phyloP scores from a whole-genome alignment of 2,888 invertebrate genomes.

The Dascillus cervinus region DNA sequence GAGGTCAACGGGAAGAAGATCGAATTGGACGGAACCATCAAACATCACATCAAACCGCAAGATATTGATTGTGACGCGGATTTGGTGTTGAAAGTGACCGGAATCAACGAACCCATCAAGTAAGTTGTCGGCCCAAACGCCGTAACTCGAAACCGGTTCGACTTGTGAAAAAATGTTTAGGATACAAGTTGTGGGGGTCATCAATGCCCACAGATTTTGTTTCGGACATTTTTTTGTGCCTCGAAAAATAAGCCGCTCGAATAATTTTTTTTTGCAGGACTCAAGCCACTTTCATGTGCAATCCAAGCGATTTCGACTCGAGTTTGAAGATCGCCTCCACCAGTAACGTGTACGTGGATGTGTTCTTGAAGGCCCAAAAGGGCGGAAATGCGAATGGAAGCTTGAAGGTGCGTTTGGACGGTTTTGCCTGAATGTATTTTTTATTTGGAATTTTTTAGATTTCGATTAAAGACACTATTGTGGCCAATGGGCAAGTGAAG shows the following conservation, averaged over 20 bases:
- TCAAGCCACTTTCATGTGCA: constrained; percentile 44
- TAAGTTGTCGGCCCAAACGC: constrained; percentile 33
- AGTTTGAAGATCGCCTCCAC: constrained; percentile 49
- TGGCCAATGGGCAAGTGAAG: constrained; percentile 56
- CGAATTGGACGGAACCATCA: constrained; percentile 52
- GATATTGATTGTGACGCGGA: constrained; percentile 51
- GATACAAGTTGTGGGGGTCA: too few species aligned
- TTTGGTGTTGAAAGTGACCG: constrained; percentile 49
- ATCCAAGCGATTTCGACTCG: constrained; percentile 43
- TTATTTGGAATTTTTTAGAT: constrained; percentile 5
- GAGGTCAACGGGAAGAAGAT: constrained; percentile 55
- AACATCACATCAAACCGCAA: constrained; percentile 48
- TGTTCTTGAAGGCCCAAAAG: constrained; percentile 45
- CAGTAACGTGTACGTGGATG: constrained; percentile 47
- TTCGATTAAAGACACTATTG: constrained; percentile 52
- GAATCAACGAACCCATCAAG: constrained; percentile 51
- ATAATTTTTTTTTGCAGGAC: too few species aligned
- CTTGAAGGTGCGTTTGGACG: constrained; percentile 54
- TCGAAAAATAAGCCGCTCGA: too few species aligned
- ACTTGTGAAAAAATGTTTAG: too few species aligned
- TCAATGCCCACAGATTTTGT: too few species aligned
- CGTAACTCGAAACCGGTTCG: neutral
- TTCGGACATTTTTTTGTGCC: too few species aligned
- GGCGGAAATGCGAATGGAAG: constrained; percentile 43
- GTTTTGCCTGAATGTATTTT: constrained; percentile 3